Percentiles rank a stretch among this genome's conserved stretches.
phyloP scores from a whole-genome alignment of 2,113 vertebrate species.

The Centropristis striata region DNA sequence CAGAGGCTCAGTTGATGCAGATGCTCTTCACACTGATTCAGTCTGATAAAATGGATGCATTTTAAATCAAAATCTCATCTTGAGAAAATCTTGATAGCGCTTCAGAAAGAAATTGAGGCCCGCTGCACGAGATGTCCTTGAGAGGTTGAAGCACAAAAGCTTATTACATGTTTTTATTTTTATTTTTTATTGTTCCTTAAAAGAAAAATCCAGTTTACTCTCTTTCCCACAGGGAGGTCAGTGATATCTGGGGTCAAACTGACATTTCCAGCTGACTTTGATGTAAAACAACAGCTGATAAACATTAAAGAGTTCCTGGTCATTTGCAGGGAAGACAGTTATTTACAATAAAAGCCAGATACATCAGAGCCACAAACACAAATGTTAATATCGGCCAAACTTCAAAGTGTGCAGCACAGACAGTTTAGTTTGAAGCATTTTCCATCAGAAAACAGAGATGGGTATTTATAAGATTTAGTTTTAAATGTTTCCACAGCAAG shows the following conservation, averaged over 20 bases:
- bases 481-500: neutral
- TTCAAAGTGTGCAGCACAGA: neutral
- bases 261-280: too few species aligned
- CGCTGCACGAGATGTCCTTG: constrained; percentile 32
- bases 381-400: constrained; percentile 2
- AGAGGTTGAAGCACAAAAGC: constrained; percentile 10
- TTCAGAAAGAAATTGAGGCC: constrained; percentile 22
- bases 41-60: constrained; percentile 20
- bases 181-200: neutral
- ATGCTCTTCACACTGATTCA: neutral
- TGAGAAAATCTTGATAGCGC: constrained; percentile 13
- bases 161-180: neutral
- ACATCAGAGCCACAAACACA: neutral
- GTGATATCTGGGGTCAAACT: too few species aligned
- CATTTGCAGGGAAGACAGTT: constrained; percentile 18
- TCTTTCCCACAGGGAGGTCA: neutral
- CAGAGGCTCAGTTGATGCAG: neutral
- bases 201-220: constrained; percentile 2
- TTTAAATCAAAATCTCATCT: constrained; percentile 19
- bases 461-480: neutral
- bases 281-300: constrained; percentile 12
- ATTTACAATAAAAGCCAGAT: constrained; percentile 20
- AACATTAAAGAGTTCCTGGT: constrained; percentile 10
- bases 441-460: neutral
- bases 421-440: neutral